These are phyloP conservation scores for Patella depressa DNA, from an alignment of 2,888 invertebrate genomes.

Conservation along the genomic window DNA sequence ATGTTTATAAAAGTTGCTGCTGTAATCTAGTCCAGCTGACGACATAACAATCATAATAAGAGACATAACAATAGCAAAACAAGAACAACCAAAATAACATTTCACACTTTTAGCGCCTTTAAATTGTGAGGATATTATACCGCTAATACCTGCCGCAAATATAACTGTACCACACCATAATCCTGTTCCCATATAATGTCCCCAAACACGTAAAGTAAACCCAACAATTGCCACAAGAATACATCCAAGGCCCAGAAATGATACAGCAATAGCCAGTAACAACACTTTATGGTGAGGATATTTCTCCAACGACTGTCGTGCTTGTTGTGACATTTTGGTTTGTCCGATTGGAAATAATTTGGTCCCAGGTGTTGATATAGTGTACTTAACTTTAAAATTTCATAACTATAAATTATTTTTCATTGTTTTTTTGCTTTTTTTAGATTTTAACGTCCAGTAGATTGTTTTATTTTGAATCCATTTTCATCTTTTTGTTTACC, in stretches of 20 bases:
- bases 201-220: slow-evolving; percentile 57
- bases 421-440: no score
- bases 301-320: slow-evolving; percentile 15
- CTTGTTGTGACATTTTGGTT: no score
- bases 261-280: slow-evolving; percentile 52
- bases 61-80: slow-evolving; percentile 49
- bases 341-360: no score
- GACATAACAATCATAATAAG: slow-evolving; percentile 56
- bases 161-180: slow-evolving; percentile 61
- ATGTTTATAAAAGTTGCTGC: slow-evolving; percentile 54
- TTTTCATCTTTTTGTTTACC: no score
- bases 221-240: slow-evolving; percentile 57
- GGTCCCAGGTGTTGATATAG: no score
- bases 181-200: slow-evolving; percentile 61
- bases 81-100: slow-evolving; percentile 48
- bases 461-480: no score
- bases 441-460: no score
- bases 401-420: no score
- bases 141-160: slow-evolving; percentile 51
- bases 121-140: slow-evolving; percentile 49
- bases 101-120: slow-evolving; percentile 49
- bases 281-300: slow-evolving; percentile 58
- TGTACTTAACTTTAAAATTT: no score
- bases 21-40: slow-evolving; percentile 53
- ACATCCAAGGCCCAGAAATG: slow-evolving; percentile 55